Base-by-base conservation (phyloP, 1,140 invertebrate species). In the Papilio polyxenes region DNA sequence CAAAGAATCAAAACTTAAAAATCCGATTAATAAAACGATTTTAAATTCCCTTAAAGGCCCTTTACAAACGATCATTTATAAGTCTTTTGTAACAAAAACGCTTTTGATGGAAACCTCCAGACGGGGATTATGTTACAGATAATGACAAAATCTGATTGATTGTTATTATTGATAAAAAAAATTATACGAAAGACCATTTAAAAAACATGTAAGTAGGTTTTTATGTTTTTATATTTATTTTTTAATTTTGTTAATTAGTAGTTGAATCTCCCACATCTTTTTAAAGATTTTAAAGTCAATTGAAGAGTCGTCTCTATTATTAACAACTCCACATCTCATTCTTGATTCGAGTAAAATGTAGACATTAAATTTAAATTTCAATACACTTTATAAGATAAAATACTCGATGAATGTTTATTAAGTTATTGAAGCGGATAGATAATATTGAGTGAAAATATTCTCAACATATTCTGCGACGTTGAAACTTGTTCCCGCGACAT, bases 381-480 rank as follows among this genome's bases (percentile, higher is more conserved):
- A 72, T 72, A 23, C 65, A 72, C 65, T 72, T 72, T 72, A 72
- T 40, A 40, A 40, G 65, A 72, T 72, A 72, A 72, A 72, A 72
- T 37, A 72, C 65, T 7, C 65, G 65, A 72, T 40, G 65, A 72
- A 72, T 72, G 65, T 72, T 31, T 72, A 65, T 65, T 65, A 72
- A 72, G 65, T 72, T 72, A 72, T 72, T 11, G 31, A 72, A 72
- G 65, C 65, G 65, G 65, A 72, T 72, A 72, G 65, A 72, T 72
- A 72, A 37, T 37, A 37, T 72, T 72, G 65, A 72, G 65, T 72
- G 65, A 23, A 72, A 72, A 72, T 11, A 72, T 72, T 72, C 65
- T 72, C 65, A 37, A 40, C 31, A 40, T 37, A 72, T 72, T 72
- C n/a, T 37, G 65, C 65, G 65, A 72, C 65, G 65, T 15, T 69